Evolutionary conservation across 2,888 invertebrate genomes (phyloP).

Genomic region (Pollenia amentaria): DNA sequence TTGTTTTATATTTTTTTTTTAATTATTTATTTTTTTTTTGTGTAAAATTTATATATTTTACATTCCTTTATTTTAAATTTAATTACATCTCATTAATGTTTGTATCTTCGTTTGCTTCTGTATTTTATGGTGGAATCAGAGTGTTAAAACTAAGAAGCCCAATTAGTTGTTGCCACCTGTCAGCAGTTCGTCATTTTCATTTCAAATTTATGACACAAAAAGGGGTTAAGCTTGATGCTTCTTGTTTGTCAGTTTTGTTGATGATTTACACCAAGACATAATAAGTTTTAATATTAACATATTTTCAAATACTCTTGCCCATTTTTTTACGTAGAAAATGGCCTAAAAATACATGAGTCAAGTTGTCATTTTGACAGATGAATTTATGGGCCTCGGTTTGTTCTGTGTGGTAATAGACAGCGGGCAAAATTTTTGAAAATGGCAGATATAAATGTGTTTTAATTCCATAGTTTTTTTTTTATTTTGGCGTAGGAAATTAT

Average conservation of each 20-base stretch:
- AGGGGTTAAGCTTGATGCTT: slow-evolving; percentile 68
- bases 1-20: background rate
- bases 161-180: slow-evolving; percentile 85
- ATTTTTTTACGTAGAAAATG: slow-evolving; percentile 31
- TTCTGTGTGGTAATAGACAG: slow-evolving; percentile 19
- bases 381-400: slow-evolving; percentile 64
- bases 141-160: slow-evolving; percentile 83
- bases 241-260: slow-evolving; percentile 63
- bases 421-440: background rate
- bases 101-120: background rate
- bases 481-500: no score
- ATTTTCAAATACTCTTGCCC: slow-evolving; percentile 46
- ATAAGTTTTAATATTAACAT: slow-evolving; percentile 44
- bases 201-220: slow-evolving; percentile 70
- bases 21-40: background rate
- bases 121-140: slow-evolving; percentile 63
- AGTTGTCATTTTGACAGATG: slow-evolving; percentile 69
- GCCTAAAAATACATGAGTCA: slow-evolving; percentile 59
- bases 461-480: background rate
- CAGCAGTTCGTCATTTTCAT: slow-evolving; percentile 84
- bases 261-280: slow-evolving; percentile 47
- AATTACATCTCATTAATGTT: slow-evolving; percentile 27
- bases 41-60: slow-evolving; percentile 34
- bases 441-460: slow-evolving; percentile 24
- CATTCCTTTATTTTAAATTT: slow-evolving; percentile 41